Percentiles rank a stretch among this genome's conserved stretches.
These are phyloP conservation scores for Pampus argenteus DNA, from an alignment of 2,797 vertebrate genomes.

Conservation along the genomic window DNA sequence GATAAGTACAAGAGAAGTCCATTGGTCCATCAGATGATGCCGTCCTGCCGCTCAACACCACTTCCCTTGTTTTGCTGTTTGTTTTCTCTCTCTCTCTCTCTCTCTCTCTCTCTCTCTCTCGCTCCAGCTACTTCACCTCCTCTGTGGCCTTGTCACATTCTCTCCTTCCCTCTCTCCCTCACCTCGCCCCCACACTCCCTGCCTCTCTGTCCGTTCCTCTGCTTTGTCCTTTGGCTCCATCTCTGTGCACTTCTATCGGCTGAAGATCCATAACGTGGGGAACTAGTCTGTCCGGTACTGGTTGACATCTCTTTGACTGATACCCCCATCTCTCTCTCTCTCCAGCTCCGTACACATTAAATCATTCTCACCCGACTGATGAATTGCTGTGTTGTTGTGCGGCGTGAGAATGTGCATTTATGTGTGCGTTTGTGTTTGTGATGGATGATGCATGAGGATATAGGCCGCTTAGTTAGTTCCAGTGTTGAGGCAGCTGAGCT, in stretches of 20 bases:
- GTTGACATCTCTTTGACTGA: constrained; percentile 55
- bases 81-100: constrained; percentile 4
- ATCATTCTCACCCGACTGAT: constrained; percentile 61
- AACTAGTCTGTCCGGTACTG: constrained; percentile 43
- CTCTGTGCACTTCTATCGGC: constrained; percentile 34
- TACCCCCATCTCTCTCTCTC: constrained; percentile 26
- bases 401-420: constrained; percentile 2
- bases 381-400: constrained; percentile 41
- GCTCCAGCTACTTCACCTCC: constrained; percentile 65
- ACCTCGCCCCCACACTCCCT: constrained; percentile 69
- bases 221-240: constrained; percentile 54
- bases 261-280: constrained; percentile 56
- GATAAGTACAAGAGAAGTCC: constrained; percentile 34
- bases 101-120: constrained; percentile 36
- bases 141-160: constrained; percentile 67
- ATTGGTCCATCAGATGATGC: constrained; percentile 39
- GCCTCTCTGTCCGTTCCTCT: constrained; percentile 51
- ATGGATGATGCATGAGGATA: constrained; percentile 57
- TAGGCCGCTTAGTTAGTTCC: constrained; percentile 43
- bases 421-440: constrained; percentile 6
- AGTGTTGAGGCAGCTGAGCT: constrained; percentile 52
- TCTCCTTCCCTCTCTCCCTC: constrained; percentile 60
- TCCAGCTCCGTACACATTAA: constrained; percentile 41
- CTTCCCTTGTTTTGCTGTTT: constrained; percentile 3
- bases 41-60: constrained; percentile 35